These are phyloP conservation scores for Drosophila gunungcola DNA, from an alignment of 1,140 invertebrate species.

Conservation along the genomic window DNA sequence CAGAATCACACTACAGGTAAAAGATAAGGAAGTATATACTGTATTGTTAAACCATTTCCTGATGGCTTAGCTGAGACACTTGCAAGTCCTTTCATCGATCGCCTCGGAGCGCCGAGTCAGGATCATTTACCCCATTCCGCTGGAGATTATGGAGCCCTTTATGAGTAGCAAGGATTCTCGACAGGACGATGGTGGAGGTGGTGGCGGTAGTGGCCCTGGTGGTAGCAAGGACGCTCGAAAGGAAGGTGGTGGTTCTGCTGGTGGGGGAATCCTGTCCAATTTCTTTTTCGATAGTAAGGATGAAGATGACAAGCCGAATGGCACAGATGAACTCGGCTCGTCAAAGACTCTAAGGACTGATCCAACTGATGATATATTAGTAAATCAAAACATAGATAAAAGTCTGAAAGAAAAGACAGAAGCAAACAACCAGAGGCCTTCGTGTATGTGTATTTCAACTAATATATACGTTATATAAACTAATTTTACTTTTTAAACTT, in stretches of 20 bases:
- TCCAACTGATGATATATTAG: background rate
- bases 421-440: background rate
- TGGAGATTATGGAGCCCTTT: constrained; percentile 87
- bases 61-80: constrained; percentile 63
- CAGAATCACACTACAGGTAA: constrained; percentile 93
- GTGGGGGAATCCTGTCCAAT: background rate
- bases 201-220: background rate
- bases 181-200: background rate
- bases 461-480: background rate
- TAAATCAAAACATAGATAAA: too few species aligned
- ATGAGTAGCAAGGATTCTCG: background rate
- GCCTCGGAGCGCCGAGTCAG: constrained; percentile 98
- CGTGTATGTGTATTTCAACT: background rate
- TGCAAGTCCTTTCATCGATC: constrained; percentile 95
- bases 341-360: too few species aligned
- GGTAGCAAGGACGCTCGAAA: constrained; percentile 2
- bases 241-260: background rate
- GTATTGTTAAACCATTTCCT: background rate
- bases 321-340: background rate
- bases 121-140: constrained; percentile 97
- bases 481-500: background rate
- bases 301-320: background rate
- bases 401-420: too few species aligned
- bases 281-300: constrained; percentile 3
- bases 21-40: fast-evolving